These are phyloP conservation scores for Antheraea mylitta DNA, from an alignment of 1,140 invertebrate genomes.

Conservation along the genomic window DNA sequence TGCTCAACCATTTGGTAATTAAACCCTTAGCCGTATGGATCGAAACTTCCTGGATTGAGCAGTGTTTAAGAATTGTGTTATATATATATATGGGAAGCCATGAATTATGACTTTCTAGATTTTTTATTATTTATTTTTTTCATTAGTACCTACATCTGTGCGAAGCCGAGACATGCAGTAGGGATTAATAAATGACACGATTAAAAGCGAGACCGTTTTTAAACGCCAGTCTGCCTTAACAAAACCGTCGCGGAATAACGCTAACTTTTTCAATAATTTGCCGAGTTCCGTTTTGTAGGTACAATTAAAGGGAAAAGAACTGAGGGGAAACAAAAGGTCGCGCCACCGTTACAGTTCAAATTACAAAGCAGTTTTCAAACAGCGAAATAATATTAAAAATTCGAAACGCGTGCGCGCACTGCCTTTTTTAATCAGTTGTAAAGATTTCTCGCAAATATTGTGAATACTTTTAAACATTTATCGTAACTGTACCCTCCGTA, in stretches of 20 bases:
- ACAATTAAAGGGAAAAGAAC: slow-evolving; percentile 45
- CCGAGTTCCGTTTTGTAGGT: slow-evolving; percentile 40
- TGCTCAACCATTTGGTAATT: no score
- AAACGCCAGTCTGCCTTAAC: slow-evolving; percentile 18
- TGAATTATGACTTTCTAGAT: no score
- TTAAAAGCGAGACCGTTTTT: neutral
- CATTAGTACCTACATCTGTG: no score
- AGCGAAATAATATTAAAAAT: slow-evolving; percentile 27
- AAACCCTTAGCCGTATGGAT: no score
- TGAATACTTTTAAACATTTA: neutral
- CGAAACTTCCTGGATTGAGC: no score
- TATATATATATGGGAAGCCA: no score
- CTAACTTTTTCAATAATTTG: slow-evolving; percentile 65
- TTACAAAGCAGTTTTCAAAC: slow-evolving; percentile 22
- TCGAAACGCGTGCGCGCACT: slow-evolving; percentile 14
- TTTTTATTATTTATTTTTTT: no score
- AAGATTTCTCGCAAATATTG: slow-evolving; percentile 1
- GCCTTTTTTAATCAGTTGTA: slow-evolving; percentile 2
- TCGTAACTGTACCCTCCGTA: no score
- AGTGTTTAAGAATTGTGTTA: no score
- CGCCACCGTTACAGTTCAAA: slow-evolving; percentile 19
- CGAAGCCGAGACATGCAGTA: no score
- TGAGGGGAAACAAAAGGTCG: slow-evolving; percentile 38
- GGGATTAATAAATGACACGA: no score
- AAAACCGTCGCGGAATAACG: slow-evolving; percentile 27